Evolutionary conservation across 2,797 vertebrate species (phyloP), one percentile per base, ranked within the genome.

Genomic region (Ctenosaura bakeri): DNA sequence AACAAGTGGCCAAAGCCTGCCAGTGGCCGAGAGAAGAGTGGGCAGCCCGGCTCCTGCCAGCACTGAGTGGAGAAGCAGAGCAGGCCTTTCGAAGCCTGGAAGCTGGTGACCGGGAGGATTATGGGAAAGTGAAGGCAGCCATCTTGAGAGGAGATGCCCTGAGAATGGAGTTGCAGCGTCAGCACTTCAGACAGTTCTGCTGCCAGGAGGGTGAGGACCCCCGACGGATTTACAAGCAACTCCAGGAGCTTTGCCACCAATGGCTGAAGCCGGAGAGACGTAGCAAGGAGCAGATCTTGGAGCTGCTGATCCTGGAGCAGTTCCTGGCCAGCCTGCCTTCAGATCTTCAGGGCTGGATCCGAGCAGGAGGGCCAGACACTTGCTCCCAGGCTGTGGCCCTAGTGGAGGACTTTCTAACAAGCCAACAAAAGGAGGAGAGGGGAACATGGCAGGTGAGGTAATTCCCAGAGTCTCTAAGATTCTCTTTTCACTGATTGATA

Each of bases 301-400:
- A 69, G 29, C 29, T 69, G 66, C 66, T 69, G 12, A 69, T 69
- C 66, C 29, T 69, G 66, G 66, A 69, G 66, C 66, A 69, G 20
- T 69, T 69, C 66, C 66, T 69, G 66, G n/a, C 83, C 76, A 80
- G 52, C 52, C 64, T 90, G 26, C 89, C 89, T 0, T 16, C n/a
- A 3, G 89, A 90, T 6, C 52, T 90, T 2, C 89, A 80, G 64
- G 18, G 64, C 38, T 86, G 83, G 83, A 90, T 90, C 50, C 83
- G 29, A 42, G 83, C 76, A 3, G 35, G 83, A 10, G 38, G 89
- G 0, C 83, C 89, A 0, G 89, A 90, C 1, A 73, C 29, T 1
- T 80, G 89, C 22, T 8, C 89, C 64, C 89, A 90, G n/a, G 89
- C 84, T 0, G 89, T 86, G 4, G 66, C 77, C 66, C 66, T 90